Evolutionary conservation across 2,888 invertebrate species (phyloP).

Genomic region (Hedya salicella): DNA sequence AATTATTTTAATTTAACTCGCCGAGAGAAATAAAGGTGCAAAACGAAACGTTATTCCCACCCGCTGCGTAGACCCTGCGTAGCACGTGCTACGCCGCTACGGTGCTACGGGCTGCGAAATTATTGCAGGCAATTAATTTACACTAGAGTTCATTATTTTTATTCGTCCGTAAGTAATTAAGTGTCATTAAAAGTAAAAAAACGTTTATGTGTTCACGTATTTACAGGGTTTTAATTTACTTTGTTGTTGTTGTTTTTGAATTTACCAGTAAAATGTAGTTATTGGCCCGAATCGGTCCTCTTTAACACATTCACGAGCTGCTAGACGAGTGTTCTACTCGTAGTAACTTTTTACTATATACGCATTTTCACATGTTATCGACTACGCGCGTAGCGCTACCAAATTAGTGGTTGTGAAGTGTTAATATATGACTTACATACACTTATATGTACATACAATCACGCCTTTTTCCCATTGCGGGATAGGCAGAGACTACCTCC

Average conservation of each 20-base stretch:
- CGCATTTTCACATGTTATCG: no score
- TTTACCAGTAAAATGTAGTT: not conserved
- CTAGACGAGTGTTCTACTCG: no score
- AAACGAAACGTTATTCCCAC: conserved; percentile 38
- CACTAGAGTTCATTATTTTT: conserved; percentile 19
- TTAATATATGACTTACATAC: no score
- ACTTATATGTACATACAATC: no score
- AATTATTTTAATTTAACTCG: conserved; percentile 39
- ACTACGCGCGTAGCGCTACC: no score
- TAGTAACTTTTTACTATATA: no score
- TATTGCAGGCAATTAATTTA: conserved; percentile 35
- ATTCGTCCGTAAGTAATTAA: conserved; percentile 13
- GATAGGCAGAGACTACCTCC: no score
- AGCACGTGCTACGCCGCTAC: conserved; percentile 51
- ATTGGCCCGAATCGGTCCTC: no score
- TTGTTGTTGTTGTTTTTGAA: not conserved
- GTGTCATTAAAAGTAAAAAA: not conserved
- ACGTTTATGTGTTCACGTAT: not conserved
- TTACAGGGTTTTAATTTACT: not conserved
- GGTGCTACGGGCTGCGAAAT: conserved; percentile 28
- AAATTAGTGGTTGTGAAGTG: no score
- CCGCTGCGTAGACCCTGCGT: conserved; percentile 50
- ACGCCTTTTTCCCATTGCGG: no score
- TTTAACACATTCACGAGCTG: no score
- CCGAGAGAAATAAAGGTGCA: conserved; percentile 33